Base-by-base conservation (phyloP, 2,888 invertebrate genomes). In the Bellardia bayeri region DNA sequence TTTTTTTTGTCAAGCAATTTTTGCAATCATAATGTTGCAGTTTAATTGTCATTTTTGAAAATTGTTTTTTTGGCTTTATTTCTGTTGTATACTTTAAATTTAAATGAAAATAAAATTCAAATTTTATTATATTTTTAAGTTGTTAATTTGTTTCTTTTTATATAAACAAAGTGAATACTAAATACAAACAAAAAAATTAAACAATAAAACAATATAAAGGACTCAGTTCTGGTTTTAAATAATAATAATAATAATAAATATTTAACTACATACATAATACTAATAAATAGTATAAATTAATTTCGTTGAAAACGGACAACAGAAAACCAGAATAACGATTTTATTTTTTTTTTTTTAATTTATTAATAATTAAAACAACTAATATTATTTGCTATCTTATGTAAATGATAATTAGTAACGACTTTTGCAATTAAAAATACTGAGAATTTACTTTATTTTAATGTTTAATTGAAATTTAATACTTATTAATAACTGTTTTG, bases 321-420 rank as follows among this genome's bases (percentile, higher is more conserved):
- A 13, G 9, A 79, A 56, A 54, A n/a, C 68, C 42, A 69, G 54
- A 83, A 69, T 1, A 68, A 74, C 14, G n/a, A 61, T 23, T 63
- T 75, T 84, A 16, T 56, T 66, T 63, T 42, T 72, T 86, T 64
- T 58, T n/a, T n/a, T n/a, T n/a, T n/a, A n/a, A 7, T 40, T 56
- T 13, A 45, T 30, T 23, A 56, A 40, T 61, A 30, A 23, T 45
- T 42, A 49, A 16, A 63, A 42, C 14, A 69, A 72, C 74, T 80
- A 86, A 75, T 83, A 83, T 82, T 74, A 75, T 86, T 86, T 86
- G 83, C 83, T 42, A 16, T 75, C 16, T 54, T 14, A 78, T 78
- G 78, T 83, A 83, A 83, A 80, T 75, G 51, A 83, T 83, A 83
- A 80, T 75, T 80, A 83, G 86, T 71, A 86, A 64, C 49, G 69